Conservation (phyloP, 2,888 invertebrate species). For the Eristalinus aeneus region DNA sequence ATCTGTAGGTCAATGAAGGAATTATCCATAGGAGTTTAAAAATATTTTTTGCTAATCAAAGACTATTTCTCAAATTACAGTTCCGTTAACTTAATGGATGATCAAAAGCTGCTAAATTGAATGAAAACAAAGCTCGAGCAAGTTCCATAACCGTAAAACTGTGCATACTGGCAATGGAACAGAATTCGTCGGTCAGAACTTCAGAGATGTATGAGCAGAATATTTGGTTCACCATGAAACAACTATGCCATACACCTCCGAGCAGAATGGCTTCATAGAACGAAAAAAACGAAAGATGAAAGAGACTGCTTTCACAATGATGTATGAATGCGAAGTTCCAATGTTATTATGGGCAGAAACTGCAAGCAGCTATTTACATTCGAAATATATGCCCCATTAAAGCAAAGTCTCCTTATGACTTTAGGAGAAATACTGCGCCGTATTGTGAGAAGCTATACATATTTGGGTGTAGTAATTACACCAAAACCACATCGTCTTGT, state of each 20-base stretch:
- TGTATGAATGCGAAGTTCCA: background rate
- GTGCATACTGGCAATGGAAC: background rate
- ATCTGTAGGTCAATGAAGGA: background rate
- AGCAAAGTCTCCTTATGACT: background rate
- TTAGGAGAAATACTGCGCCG: background rate
- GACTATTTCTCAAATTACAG: background rate
- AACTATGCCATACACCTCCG: background rate
- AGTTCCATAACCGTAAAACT: background rate
- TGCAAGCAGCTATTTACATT: background rate
- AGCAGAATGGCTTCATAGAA: background rate
- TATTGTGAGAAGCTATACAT: background rate
- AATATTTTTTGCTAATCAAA: slow-evolving; percentile 1
- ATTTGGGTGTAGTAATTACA: background rate
- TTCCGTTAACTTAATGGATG: background rate
- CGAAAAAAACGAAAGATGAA: background rate
- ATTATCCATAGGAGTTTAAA: background rate
- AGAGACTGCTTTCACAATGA: background rate
- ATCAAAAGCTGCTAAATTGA: background rate
- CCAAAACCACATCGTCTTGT: slow-evolving; percentile 10
- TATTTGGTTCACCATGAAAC: background rate
- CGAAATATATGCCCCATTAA: background rate
- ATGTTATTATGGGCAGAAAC: background rate
- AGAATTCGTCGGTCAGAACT: background rate
- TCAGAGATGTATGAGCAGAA: background rate
- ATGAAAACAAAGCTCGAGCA: background rate